These are phyloP conservation scores for Corythaeola cristata DNA, from an alignment of 2,113 vertebrate genomes.

Conservation along the genomic window DNA sequence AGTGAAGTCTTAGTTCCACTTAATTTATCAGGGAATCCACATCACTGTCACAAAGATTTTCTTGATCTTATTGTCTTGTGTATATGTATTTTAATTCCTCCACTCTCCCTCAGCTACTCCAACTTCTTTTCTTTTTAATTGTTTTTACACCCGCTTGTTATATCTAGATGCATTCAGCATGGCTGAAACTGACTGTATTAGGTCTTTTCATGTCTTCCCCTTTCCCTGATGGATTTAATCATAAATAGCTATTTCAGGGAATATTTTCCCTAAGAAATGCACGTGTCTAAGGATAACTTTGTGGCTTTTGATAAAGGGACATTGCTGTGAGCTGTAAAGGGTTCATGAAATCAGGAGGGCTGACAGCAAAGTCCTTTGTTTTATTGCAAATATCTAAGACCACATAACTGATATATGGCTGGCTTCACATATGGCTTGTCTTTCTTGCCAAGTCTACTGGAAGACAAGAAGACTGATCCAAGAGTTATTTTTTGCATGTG, in stretches of 20 bases:
- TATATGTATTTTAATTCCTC: not conserved
- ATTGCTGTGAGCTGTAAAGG: constrained; percentile 43
- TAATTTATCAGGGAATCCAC: constrained; percentile 18
- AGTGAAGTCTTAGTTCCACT: constrained; percentile 1
- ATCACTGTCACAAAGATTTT: constrained; percentile 17
- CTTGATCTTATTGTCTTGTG: not conserved
- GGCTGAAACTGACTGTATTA: not conserved
- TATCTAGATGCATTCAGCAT: constrained; percentile 29
- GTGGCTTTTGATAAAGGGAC: constrained; percentile 61
- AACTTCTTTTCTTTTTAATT: constrained; percentile 1
- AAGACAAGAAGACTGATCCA: constrained; percentile 61
- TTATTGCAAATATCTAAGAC: constrained; percentile 63
- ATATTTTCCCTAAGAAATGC: constrained; percentile 47
- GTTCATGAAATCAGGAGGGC: constrained; percentile 30
- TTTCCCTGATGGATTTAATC: constrained; percentile 58
- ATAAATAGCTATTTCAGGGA: constrained; percentile 47
- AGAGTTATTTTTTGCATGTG: constrained; percentile 67
- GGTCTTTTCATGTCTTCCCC: constrained; percentile 4
- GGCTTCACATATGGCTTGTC: constrained; percentile 62
- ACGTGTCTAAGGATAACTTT: constrained; percentile 39
- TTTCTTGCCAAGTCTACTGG: constrained; percentile 69
- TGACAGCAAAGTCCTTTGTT: constrained; percentile 63
- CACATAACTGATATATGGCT: constrained; percentile 68
- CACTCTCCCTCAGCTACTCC: not conserved
- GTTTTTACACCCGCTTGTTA: not conserved